Conservation (phyloP, 2,797 vertebrate species). For the Novumbra hubbsi region DNA sequence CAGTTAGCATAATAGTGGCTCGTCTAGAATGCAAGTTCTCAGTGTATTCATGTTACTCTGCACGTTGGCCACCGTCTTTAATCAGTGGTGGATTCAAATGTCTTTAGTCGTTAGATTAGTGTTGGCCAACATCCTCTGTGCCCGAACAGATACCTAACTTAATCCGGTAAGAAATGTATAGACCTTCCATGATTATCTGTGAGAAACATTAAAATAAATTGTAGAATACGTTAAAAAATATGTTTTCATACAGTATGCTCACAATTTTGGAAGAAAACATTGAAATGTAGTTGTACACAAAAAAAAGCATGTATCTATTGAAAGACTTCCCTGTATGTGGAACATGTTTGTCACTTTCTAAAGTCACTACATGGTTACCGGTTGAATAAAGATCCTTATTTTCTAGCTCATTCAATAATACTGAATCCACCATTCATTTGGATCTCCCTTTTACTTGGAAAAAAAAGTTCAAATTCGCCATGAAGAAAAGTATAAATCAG, state of each 20-base stretch:
- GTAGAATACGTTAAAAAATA: not conserved
- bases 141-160: not conserved
- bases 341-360: not conserved
- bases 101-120: not conserved
- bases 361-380: not conserved
- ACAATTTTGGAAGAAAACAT: not conserved
- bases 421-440: slow-evolving; percentile 76
- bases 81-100: not conserved
- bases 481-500: slow-evolving; percentile 88
- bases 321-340: not conserved
- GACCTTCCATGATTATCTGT: not conserved
- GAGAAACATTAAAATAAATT: not conserved
- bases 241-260: not conserved
- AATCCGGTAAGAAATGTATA: not conserved
- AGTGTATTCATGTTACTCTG: not conserved
- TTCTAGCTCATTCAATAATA: slow-evolving; percentile 66
- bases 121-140: not conserved
- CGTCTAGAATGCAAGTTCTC: slow-evolving; percentile 19
- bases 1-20: slow-evolving; percentile 24
- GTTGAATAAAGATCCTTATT: slow-evolving; percentile 56
- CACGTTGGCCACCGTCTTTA: not conserved
- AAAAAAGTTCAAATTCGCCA: slow-evolving; percentile 75
- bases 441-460: slow-evolving; percentile 55
- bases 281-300: not conserved
- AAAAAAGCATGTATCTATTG: not conserved